These are phyloP conservation scores for Barypeithes pellucidus DNA, from an alignment of 2,888 invertebrate genomes.

Conservation along the genomic window DNA sequence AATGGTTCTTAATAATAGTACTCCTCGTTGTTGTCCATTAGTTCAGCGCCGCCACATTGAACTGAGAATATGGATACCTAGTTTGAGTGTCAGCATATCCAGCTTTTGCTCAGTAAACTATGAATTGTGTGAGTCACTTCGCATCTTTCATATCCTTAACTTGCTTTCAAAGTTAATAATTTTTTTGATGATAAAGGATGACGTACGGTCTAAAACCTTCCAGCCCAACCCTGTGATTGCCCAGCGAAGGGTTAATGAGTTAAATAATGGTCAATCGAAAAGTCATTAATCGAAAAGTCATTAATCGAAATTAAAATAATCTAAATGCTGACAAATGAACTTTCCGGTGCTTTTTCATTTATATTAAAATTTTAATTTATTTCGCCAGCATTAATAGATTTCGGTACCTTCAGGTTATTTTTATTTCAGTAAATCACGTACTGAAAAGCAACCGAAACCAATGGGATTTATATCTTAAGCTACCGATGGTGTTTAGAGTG, in stretches of 20 bases:
- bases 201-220: not conserved
- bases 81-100: too few species aligned
- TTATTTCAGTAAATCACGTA: slow-evolving; percentile 33
- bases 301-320: slow-evolving; percentile 54
- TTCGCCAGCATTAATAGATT: slow-evolving; percentile 27
- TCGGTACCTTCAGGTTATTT: slow-evolving; percentile 26
- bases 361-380: slow-evolving; percentile 23
- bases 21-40: too few species aligned
- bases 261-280: slow-evolving; percentile 53
- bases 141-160: too few species aligned
- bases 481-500: slow-evolving; percentile 30
- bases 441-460: slow-evolving; percentile 39
- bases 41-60: too few species aligned
- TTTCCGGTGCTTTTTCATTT: slow-evolving; percentile 5
- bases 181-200: too few species aligned
- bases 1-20: too few species aligned
- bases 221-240: slow-evolving; percentile 19
- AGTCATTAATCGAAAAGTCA: slow-evolving; percentile 54
- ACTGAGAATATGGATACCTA: too few species aligned
- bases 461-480: slow-evolving; percentile 39
- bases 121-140: too few species aligned
- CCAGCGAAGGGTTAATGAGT: slow-evolving; percentile 49
- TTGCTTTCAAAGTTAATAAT: too few species aligned
- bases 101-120: too few species aligned
- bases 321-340: slow-evolving; percentile 55